Conservation (phyloP, 1,140 invertebrate species). For the Holcopasites calliopsidis region DNA sequence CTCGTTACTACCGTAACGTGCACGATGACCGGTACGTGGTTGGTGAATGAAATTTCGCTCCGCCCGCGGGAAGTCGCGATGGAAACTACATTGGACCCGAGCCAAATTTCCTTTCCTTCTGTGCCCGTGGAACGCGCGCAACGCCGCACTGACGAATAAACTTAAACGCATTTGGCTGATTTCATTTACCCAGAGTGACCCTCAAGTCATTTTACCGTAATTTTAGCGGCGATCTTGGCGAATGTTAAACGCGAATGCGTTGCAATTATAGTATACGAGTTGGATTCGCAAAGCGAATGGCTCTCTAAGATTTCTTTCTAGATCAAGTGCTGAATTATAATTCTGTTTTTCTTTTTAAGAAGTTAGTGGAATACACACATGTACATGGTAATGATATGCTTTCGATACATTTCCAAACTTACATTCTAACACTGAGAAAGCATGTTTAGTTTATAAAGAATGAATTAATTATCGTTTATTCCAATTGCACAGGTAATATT, state of each 20-base stretch:
- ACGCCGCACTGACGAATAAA: neutral
- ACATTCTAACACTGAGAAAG: too few relatives aligned
- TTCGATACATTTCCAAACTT: too few relatives aligned
- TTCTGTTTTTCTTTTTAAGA: too few relatives aligned
- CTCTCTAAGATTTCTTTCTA: too few relatives aligned
- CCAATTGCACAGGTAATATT: too few relatives aligned
- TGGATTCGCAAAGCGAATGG: too few relatives aligned
- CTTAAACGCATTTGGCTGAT: neutral
- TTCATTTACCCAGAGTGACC: neutral
- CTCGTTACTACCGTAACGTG: constrained; percentile 43
- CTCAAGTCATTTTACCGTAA: neutral
- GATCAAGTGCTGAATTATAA: too few relatives aligned
- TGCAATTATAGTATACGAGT: too few relatives aligned
- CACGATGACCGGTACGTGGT: constrained; percentile 36
- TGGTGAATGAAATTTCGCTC: constrained; percentile 41
- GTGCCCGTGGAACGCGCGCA: neutral
- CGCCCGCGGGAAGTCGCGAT: constrained; percentile 14
- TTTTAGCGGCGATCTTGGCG: neutral
- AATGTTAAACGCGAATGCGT: neutral
- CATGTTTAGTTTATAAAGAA: too few relatives aligned
- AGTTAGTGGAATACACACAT: too few relatives aligned
- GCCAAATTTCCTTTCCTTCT: constrained; percentile 15
- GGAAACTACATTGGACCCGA: constrained; percentile 15
- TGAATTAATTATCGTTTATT: too few relatives aligned
- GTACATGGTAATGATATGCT: too few relatives aligned